Percentiles rank a stretch among this genome's conserved stretches.
These are phyloP conservation scores for Herminia tarsipennalis DNA, from an alignment of 2,888 invertebrate species.

Conservation along the genomic window DNA sequence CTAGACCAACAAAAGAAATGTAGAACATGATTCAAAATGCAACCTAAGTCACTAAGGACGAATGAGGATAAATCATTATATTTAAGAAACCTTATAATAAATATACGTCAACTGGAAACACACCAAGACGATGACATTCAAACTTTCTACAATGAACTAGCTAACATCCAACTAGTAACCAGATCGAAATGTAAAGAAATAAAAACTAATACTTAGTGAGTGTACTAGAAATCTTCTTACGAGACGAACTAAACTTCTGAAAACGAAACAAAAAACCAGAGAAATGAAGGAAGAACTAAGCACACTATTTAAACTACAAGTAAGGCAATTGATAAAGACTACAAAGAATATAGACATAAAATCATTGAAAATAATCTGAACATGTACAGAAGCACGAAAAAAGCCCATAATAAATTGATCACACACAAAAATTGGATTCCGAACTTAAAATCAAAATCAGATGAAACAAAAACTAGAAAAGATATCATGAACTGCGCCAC, in stretches of 20 bases:
- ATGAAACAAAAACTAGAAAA: conserved; percentile 8
- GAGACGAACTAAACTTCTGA: background rate
- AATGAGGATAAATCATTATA: background rate
- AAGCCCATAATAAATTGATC: conserved; percentile 9
- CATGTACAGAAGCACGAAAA: conserved; percentile 15
- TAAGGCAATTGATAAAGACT: too few species aligned
- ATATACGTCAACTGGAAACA: too few species aligned
- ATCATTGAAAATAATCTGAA: too few species aligned
- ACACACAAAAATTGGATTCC: conserved; percentile 16
- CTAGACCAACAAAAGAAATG: background rate
- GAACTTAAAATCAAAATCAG: conserved; percentile 7
- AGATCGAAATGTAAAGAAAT: too few species aligned
- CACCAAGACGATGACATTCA: background rate
- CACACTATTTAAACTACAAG: background rate
- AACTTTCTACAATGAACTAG: background rate
- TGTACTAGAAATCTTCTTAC: background rate
- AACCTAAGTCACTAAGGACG: background rate
- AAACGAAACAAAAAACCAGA: background rate
- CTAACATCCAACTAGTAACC: too few species aligned
- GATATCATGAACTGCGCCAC: conserved; percentile 10
- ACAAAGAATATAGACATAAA: too few species aligned
- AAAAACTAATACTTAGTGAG: background rate
- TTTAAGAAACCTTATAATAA: background rate
- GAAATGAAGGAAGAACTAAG: conserved; percentile 1
- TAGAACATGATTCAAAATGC: background rate